phyloP scores from a whole-genome alignment of 2,113 vertebrate species.

The Microtus montanus region DNA sequence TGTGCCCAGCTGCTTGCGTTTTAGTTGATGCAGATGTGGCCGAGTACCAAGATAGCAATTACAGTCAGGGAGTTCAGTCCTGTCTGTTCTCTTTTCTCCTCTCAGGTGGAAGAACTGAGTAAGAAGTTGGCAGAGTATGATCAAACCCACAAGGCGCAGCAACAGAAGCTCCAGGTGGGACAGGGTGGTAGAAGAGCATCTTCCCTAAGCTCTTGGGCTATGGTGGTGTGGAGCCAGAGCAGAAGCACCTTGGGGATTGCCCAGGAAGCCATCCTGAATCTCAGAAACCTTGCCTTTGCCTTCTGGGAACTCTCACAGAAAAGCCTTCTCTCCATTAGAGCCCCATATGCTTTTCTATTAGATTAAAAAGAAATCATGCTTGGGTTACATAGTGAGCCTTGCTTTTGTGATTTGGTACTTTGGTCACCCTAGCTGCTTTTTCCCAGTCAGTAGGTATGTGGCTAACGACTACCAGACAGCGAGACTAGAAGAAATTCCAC shows the following conservation, averaged over 20 bases:
- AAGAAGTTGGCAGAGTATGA: slow-evolving; percentile 85
- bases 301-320: neutral
- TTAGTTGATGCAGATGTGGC: neutral
- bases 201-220: neutral
- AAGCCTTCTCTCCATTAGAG: neutral
- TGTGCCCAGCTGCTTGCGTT: neutral
- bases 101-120: slow-evolving; percentile 85
- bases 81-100: neutral
- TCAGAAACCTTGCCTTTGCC: neutral
- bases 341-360: neutral
- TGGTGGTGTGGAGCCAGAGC: too few relatives aligned
- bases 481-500: neutral
- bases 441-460: neutral
- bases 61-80: neutral
- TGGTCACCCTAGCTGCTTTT: neutral
- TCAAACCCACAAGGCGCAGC: slow-evolving; percentile 79
- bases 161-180: slow-evolving; percentile 85
- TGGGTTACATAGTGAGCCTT: too few relatives aligned
- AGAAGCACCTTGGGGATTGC: neutral
- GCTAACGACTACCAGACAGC: neutral
- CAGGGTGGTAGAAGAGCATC: neutral
- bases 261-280: neutral
- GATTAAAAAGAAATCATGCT: neutral
- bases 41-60: neutral
- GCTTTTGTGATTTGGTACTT: neutral